Evolutionary conservation across 2,888 invertebrate species (phyloP), one percentile per base, ranked within the genome.

Genomic region (Drosophila limbata): DNA sequence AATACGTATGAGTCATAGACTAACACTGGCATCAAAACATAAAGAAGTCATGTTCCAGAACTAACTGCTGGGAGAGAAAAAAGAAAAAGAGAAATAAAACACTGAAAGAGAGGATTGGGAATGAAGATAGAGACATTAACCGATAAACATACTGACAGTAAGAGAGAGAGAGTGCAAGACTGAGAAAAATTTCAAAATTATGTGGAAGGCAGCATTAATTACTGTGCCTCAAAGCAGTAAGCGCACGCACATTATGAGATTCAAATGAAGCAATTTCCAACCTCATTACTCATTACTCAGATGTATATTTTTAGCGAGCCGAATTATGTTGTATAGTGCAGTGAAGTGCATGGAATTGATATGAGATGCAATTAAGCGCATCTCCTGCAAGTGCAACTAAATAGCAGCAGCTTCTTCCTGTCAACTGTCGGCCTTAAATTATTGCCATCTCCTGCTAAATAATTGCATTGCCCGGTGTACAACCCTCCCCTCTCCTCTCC

Each of bases 281-380:
- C 33, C 55, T n/a, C 44, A 5, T 11, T 17, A 19, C 13, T 13
- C 21, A 13, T n/a, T 10, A n/a, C 10, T 5, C 17, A 21, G 21
- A 19, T 10, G 5, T 19, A 15, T 10, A 10, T n/a, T n/a, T 10
- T 13, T n/a, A 10, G 10, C 8, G 11, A 2, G 17, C 37, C 11
- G 11, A 31, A 57, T 37, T 35, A 31, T 42, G 10, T 44, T n/a
- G 42, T 15, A 10, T n/a, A 33, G 44, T 56, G 56, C 33, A 48
- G 48, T 48, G 4, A 8, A 33, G 42, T 44, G 15, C 10, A 3
- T 37, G 28, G 44, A 8, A 57, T 73, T 44, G 45, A 69, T 77
- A 77, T 73, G 79, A 70, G 80, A 83, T 89, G 84, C 89, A 89
- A 88, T 89, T 89, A 89, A 75, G 86, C 89, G 86, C 69, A 82